Percentiles rank a stretch among this genome's conserved stretches.
phyloP scores from a whole-genome alignment of 2,113 vertebrate genomes.

The Notothenia coriiceps region DNA sequence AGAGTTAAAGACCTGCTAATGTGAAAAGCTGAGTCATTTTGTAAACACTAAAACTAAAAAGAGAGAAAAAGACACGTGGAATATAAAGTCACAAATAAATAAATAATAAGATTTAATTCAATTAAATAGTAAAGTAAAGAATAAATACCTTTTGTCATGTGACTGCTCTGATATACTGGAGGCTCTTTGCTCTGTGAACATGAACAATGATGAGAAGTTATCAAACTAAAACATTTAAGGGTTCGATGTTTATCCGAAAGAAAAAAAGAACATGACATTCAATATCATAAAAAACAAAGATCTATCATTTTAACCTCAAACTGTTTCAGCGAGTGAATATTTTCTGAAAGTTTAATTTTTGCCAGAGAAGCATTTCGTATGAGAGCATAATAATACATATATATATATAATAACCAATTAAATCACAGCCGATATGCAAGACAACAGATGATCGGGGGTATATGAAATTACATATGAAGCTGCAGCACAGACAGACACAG shows the following conservation, averaged over 20 bases:
- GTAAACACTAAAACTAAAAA: neutral
- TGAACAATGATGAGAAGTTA: slow-evolving; percentile 16
- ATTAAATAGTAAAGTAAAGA: neutral
- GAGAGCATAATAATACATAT: neutral
- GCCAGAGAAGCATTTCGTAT: slow-evolving; percentile 6
- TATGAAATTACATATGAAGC: neutral
- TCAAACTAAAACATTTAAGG: neutral
- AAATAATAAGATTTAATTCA: neutral
- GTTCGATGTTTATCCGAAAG: too few relatives aligned
- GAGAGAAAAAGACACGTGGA: neutral
- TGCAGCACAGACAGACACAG: slow-evolving; percentile 28
- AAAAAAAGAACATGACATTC: neutral
- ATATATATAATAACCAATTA: neutral
- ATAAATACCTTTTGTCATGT: slow-evolving; percentile 90
- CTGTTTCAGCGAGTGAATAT: neutral
- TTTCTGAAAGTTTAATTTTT: slow-evolving; percentile 10
- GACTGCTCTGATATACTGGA: slow-evolving; percentile 84
- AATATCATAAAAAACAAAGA: neutral
- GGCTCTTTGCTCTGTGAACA: slow-evolving; percentile 87
- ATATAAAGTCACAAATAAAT: neutral
- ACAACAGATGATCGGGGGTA: neutral
- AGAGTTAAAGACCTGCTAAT: neutral
- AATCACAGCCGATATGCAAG: slow-evolving; percentile 17
- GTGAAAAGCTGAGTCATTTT: neutral
- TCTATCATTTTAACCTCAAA: neutral